Evolutionary conservation across 2,888 invertebrate genomes (phyloP).

Genomic region (Carabus problematicus): DNA sequence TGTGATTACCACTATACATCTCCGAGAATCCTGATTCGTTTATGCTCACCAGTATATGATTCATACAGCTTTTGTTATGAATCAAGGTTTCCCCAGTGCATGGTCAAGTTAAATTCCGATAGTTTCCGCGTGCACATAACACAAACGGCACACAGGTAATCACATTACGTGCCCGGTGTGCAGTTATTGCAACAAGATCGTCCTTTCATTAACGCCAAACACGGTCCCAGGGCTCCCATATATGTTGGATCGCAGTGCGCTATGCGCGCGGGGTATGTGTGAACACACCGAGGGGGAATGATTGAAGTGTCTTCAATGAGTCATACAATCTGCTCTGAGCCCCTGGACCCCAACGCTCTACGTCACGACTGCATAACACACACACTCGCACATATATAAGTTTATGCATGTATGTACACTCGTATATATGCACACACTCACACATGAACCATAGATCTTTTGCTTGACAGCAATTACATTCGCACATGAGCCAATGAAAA

Average conservation of each 20-base stretch:
- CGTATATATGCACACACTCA: too few species aligned
- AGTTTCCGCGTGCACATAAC: background rate
- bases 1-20: too few species aligned
- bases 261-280: background rate
- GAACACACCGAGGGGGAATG: conserved; percentile 12
- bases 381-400: too few species aligned
- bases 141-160: conserved; percentile 26
- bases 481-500: too few species aligned
- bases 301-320: conserved; percentile 20
- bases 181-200: conserved; percentile 17
- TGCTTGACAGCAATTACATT: too few species aligned
- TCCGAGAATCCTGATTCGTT: too few species aligned
- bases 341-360: conserved; percentile 5
- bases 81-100: too few species aligned
- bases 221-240: conserved; percentile 9
- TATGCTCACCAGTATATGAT: too few species aligned
- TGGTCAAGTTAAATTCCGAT: background rate
- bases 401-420: too few species aligned
- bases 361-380: background rate
- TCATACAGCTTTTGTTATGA: too few species aligned
- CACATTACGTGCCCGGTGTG: conserved; percentile 15
- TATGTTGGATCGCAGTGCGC: background rate
- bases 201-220: conserved; percentile 16
- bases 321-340: conserved; percentile 1
- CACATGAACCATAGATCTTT: too few species aligned